Evolutionary conservation across 1,140 invertebrate species (phyloP), one percentile per base, ranked within the genome.

Genomic region (Thaumatotibia leucotreta): DNA sequence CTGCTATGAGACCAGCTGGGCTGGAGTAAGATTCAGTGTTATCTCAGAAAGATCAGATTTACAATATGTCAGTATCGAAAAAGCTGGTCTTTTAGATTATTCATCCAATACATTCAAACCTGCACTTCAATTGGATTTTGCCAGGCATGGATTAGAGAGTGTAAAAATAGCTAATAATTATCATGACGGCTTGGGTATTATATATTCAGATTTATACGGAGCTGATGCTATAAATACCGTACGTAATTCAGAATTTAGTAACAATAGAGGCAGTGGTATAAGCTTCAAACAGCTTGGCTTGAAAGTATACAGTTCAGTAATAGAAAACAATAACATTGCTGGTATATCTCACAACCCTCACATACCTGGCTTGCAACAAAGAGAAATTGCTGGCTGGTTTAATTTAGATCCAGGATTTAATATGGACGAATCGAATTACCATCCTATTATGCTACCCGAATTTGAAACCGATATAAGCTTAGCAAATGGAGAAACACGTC

Each of bases 101-200:
- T 94, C 96, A 0, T 98, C 96, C 0, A 96, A 97, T 86, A 84
- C 93, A 2, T 99, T 99, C 74, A 97, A 97, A 82, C 96, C 97
- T 52, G 99, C 98, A 0, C 86, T 99, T 1, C 98, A 99, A 92
- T 96, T 99, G 65, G 99, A 99, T 89, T 98, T 99, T 88, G 97
- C 98, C 62, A 94, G 96, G 63, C 98, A 99, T 81, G 95, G 96
- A 23, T 92, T 99, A 69, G 95, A 97, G 79, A 96, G 96, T 72
- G 93, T 98, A 3, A 93, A 94, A 74, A 92, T 98, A 1, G 89
- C 93, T 0, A 94, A 97, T 72, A 98, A 98, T 85, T 93, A 95
- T 24, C 95, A 97, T 79, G 97, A 98, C 84, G 97, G 97, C 0
- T 84, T 98, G 11, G 97, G 97, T 10, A 93, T 98, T 32, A 88